Base-by-base conservation (phyloP, 1,140 invertebrate genomes). In the Leptopilina clavipes region DNA sequence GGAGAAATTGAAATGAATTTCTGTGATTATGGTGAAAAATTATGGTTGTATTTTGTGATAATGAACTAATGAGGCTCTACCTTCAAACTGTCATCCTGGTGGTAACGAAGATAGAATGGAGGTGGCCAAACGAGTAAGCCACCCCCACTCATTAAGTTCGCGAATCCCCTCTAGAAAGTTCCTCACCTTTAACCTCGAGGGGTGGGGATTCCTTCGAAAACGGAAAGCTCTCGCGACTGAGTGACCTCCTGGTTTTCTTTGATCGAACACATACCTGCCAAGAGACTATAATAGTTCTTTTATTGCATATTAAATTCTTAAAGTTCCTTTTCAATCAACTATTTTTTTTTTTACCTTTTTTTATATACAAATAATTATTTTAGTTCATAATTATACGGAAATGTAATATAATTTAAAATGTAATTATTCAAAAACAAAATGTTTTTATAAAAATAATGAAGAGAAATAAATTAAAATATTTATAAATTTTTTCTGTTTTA, bases 81-180 rank as follows among this genome's bases (percentile, higher is more conserved):
- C 81, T 77, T 78, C 54, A 76, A 18, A 88, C 85, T 89, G 84
- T 76, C 85, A 83, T 82, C 88, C 88, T 89, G 87, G 80, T 89
- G 85, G 72, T 59, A 71, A 71, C 76, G 85, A 86, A 84, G 82
- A 87, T 77, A 78, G 76, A 79, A 83, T 89, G 88, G 87, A 89
- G 88, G 86, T 89, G 88, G 88, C 86, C 83, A 84, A 86, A 85
- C 80, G 79, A 70, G 70, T 74, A 79, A 78, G 85, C 80, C 84
- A 87, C 84, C 85, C 87, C 87, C 86, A 86, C 84, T 83, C 75
- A 76, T 31, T 25, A 76, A 79, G 79, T 78, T 78, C 77, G 43
- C 76, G 75, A 81, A 79, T 84, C 83, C 81, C 81, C 79, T 75
- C 72, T 76, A 70, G 71, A 75, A 76, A 71, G 73, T 48, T 76